Evolutionary conservation across 1,140 invertebrate species (phyloP).

Genomic region (Venustaconcha ellipsiformis): DNA sequence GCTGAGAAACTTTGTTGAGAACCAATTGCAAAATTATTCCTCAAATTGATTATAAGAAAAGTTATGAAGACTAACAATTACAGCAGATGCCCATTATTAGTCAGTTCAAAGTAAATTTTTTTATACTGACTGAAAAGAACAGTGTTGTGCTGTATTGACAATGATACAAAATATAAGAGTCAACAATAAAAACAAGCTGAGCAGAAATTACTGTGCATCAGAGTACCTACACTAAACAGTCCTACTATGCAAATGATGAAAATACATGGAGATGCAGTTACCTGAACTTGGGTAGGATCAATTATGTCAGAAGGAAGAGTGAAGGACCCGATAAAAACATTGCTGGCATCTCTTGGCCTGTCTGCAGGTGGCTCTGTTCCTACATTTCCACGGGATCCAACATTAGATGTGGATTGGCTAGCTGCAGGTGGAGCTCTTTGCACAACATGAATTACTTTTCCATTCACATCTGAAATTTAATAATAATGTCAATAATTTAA

Average conservation of each 20-base stretch:
- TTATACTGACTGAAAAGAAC: no score
- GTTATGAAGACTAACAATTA: no score
- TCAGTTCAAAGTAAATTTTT: no score
- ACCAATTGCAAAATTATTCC: no score
- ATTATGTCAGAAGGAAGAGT: conserved; percentile 65
- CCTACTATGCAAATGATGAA: background rate
- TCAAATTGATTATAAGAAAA: no score
- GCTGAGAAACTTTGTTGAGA: no score
- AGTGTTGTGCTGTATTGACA: no score
- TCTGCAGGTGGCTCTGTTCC: conserved; percentile 70
- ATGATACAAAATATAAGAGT: no score
- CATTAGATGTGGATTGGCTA: conserved; percentile 37
- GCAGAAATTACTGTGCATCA: no score
- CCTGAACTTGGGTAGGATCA: conserved; percentile 66
- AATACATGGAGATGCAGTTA: conserved; percentile 19
- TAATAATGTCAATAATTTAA: background rate
- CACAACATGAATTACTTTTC: conserved; percentile 94
- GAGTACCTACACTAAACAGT: no score
- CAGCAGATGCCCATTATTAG: no score
- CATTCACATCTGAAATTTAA: conserved; percentile 81
- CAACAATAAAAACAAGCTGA: no score
- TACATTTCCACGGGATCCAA: conserved; percentile 43
- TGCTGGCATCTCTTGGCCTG: conserved; percentile 59
- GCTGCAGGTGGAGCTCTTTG: conserved; percentile 80
- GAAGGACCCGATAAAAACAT: conserved; percentile 67